Percentiles rank a stretch among this genome's conserved stretches.
Evolutionary conservation across 1,140 invertebrate genomes (phyloP).

Genomic region (Apis dorsata): DNA sequence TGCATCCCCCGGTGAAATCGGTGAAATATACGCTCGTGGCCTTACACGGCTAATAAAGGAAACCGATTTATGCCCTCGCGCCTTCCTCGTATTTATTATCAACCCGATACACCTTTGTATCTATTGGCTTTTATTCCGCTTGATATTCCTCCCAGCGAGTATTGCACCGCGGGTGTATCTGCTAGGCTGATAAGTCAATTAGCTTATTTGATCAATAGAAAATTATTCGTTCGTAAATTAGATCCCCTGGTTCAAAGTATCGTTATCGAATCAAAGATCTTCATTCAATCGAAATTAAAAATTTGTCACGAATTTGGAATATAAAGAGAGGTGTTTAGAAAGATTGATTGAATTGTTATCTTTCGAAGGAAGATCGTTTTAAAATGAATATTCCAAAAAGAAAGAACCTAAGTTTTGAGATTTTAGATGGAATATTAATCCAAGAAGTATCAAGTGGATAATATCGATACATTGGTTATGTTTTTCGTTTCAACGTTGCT

Average conservation of each 20-base stretch:
- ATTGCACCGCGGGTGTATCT: slow-evolving; percentile 26
- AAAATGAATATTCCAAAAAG: too few species aligned
- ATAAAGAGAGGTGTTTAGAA: too few species aligned
- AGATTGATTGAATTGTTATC: too few species aligned
- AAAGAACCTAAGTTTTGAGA: too few species aligned
- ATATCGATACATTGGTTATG: too few species aligned
- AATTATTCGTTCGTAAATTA: slow-evolving; percentile 46
- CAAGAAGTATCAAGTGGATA: too few species aligned
- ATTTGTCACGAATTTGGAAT: too few species aligned
- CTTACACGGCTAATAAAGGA: slow-evolving; percentile 41
- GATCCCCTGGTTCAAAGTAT: not conserved
- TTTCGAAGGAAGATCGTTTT: too few species aligned
- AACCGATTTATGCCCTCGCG: slow-evolving; percentile 50
- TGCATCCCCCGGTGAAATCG: slow-evolving; percentile 45
- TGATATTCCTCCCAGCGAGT: slow-evolving; percentile 10
- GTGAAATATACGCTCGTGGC: slow-evolving; percentile 43
- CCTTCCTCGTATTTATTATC: slow-evolving; percentile 38
- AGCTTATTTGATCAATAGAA: slow-evolving; percentile 51
- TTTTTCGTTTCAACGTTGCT: too few species aligned
- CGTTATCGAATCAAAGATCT: not conserved
- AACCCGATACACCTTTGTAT: slow-evolving; percentile 13
- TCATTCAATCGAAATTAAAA: too few species aligned
- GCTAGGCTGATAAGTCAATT: slow-evolving; percentile 58
- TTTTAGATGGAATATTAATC: too few species aligned
- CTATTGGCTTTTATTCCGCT: slow-evolving; percentile 28